Evolutionary conservation across 2,888 invertebrate genomes (phyloP).

Genomic region (Cryptus viduatorius): DNA sequence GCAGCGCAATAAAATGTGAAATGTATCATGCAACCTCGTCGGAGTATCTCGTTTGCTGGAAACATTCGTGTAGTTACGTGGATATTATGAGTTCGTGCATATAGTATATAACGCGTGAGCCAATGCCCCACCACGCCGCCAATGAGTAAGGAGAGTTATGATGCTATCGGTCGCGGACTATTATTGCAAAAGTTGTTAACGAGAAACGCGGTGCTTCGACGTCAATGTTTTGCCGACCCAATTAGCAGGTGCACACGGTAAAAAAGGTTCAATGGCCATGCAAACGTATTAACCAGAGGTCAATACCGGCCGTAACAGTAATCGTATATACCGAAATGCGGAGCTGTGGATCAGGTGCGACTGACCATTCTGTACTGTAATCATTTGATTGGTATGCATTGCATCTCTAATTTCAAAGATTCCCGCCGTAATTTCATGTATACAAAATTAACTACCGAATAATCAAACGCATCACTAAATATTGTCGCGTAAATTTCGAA

Average conservation of each 20-base stretch:
- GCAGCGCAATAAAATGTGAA: conserved; percentile 56
- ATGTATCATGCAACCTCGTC: conserved; percentile 44
- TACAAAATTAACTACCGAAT: background rate
- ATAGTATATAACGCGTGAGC: conserved; percentile 11
- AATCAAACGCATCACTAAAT: background rate
- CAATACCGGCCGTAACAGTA: conserved; percentile 14
- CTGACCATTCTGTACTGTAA: background rate
- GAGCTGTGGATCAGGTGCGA: background rate
- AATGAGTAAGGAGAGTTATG: conserved; percentile 48
- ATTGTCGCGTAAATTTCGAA: background rate
- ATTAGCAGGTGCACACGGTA: conserved; percentile 50
- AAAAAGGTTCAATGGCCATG: conserved; percentile 55
- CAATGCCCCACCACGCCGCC: background rate
- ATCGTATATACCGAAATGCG: background rate
- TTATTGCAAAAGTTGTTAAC: conserved; percentile 66
- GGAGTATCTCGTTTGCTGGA: conserved; percentile 49
- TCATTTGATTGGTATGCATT: background rate
- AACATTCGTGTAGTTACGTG: conserved; percentile 53
- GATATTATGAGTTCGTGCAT: conserved; percentile 55
- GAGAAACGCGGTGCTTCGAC: conserved; percentile 51
- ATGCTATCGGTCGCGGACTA: conserved; percentile 54
- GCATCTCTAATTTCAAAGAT: conserved; percentile 3
- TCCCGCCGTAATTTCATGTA: background rate
- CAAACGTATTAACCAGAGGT: conserved; percentile 27
- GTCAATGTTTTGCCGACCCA: conserved; percentile 28